A percentile compares a stretch with the other conserved stretches of the same genome.
Evolutionary conservation across 2,888 invertebrate genomes (phyloP).

Genomic region (Cryptus viduatorius): DNA sequence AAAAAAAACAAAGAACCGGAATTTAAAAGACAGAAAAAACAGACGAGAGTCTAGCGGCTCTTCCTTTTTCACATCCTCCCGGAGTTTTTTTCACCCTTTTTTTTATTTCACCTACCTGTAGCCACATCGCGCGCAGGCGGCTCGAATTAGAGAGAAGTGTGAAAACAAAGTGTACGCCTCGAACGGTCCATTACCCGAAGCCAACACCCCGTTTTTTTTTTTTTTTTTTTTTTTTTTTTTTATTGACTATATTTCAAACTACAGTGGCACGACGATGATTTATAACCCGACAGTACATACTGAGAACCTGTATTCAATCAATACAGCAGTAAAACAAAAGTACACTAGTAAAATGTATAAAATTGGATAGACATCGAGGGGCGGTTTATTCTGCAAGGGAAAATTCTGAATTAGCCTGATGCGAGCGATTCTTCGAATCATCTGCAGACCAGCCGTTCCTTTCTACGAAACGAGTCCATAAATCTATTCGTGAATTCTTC

Average conservation of each 20-base stretch:
- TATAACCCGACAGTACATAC: neutral
- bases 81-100: slow-evolving; percentile 7
- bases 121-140: slow-evolving; percentile 8
- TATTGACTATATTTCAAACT: slow-evolving; percentile 4
- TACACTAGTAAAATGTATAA: neutral
- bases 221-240: neutral
- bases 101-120: slow-evolving; percentile 42
- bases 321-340: neutral
- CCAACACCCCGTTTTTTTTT: slow-evolving; percentile 10
- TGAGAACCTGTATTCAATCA: neutral
- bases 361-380: neutral
- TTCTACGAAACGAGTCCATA: slow-evolving; percentile 62
- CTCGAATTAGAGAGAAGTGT: slow-evolving; percentile 61
- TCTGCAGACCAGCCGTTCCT: slow-evolving; percentile 50
- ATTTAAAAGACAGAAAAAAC: slow-evolving; percentile 50
- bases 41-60: slow-evolving; percentile 35
- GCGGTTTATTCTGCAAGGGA: slow-evolving; percentile 47
- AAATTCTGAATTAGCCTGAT: slow-evolving; percentile 49
- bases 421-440: slow-evolving; percentile 46
- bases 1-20: slow-evolving; percentile 30
- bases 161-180: slow-evolving; percentile 59
- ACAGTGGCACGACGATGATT: neutral
- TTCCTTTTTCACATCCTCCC: slow-evolving; percentile 7
- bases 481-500: slow-evolving; percentile 59
- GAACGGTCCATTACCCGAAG: slow-evolving; percentile 51